Conservation (phyloP, 1,140 invertebrate species). For the Magallana angulata region DNA sequence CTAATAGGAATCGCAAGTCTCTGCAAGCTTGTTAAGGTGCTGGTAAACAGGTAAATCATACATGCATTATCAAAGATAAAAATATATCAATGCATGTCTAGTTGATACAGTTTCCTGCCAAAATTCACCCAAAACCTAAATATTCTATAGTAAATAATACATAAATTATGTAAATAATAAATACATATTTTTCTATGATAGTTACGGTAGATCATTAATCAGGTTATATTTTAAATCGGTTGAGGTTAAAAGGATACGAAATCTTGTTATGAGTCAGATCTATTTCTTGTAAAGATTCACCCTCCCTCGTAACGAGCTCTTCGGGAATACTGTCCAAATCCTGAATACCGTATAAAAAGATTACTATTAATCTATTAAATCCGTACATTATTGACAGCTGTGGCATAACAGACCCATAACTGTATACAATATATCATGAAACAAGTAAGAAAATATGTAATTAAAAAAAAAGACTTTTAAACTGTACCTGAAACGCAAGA, state of each 20-base stretch:
- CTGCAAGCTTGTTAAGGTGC: constrained; percentile 60
- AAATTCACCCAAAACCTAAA: background rate
- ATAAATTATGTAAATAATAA: too few relatives aligned
- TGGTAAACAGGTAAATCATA: background rate
- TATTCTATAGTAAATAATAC: background rate
- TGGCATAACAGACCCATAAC: too few relatives aligned
- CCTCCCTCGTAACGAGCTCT: constrained; percentile 59
- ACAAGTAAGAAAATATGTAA: too few relatives aligned
- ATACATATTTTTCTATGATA: background rate
- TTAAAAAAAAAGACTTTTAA: too few relatives aligned
- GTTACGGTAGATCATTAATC: background rate
- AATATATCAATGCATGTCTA: too few relatives aligned
- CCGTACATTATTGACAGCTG: too few relatives aligned
- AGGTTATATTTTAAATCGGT: background rate
- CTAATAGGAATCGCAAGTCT: constrained; percentile 85
- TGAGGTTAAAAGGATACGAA: constrained; percentile 69
- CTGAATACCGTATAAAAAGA: constrained; percentile 23
- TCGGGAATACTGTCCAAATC: constrained; percentile 63
- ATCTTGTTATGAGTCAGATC: constrained; percentile 70
- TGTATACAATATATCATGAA: background rate
- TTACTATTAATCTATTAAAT: too few relatives aligned
- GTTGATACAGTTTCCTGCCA: background rate
- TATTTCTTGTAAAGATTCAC: constrained; percentile 62
- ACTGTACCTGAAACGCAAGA: background rate
- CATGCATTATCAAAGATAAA: too few relatives aligned